Conservation (phyloP, 2,888 invertebrate genomes). For the Cosmia trapezina region DNA sequence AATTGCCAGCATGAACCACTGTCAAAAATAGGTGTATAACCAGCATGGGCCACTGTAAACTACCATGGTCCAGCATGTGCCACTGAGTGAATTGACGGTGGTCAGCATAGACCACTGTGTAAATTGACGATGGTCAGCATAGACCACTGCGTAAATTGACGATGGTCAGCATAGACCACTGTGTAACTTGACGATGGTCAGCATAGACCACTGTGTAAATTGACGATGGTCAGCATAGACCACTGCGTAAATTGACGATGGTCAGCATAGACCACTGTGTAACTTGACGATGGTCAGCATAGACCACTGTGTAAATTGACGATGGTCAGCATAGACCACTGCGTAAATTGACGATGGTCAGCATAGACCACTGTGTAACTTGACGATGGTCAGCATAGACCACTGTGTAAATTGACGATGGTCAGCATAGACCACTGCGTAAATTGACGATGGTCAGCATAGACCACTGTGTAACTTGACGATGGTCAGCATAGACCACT, state of each 20-base stretch:
- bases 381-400: too few species aligned
- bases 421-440: not conserved
- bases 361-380: not conserved
- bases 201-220: too few species aligned
- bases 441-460: too few species aligned
- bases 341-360: not conserved
- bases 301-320: too few species aligned
- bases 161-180: not conserved
- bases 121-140: not conserved
- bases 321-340: not conserved
- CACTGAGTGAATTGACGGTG: too few species aligned
- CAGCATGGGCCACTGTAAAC: not conserved
- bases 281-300: too few species aligned
- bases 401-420: accelerated
- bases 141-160: too few species aligned
- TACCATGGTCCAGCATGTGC: too few species aligned
- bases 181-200: too few species aligned
- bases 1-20: not conserved
- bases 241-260: too few species aligned
- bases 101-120: too few species aligned
- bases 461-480: not conserved
- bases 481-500: too few species aligned
- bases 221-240: not conserved
- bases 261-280: not conserved
- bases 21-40: not conserved